Percentiles rank a stretch among this genome's conserved stretches.
These are phyloP conservation scores for Bursaphelenchus okinawaensis DNA, from an alignment of 2,888 invertebrate species.

Conservation along the genomic window DNA sequence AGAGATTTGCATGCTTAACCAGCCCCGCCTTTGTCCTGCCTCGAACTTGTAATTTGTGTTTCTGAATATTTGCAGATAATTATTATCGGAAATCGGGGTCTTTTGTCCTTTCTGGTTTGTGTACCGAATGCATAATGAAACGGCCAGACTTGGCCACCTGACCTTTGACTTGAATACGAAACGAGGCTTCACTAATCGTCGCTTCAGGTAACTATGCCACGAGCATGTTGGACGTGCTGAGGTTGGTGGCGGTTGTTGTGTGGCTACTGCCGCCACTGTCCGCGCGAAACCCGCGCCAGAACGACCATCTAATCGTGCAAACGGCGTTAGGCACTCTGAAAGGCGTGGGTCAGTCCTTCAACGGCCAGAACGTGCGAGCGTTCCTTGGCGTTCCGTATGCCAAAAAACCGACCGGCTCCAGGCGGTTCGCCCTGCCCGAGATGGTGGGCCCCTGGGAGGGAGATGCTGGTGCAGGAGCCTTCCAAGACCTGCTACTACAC, in stretches of 20 bases:
- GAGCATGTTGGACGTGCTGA: neutral
- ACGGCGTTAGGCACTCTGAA: constrained; percentile 35
- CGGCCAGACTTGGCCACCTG: neutral
- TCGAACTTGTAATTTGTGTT: too few relatives aligned
- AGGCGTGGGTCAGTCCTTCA: constrained; percentile 36
- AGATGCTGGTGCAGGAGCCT: constrained; percentile 39
- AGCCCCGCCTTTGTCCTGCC: too few relatives aligned
- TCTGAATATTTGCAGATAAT: neutral
- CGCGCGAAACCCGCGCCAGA: neutral
- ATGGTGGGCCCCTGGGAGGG: constrained; percentile 40
- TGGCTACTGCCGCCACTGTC: neutral
- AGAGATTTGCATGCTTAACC: too few relatives aligned
- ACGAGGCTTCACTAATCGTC: neutral
- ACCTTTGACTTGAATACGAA: neutral
- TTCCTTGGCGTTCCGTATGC: constrained; percentile 56
- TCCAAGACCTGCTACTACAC: constrained; percentile 48
- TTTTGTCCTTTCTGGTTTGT: neutral
- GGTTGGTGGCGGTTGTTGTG: neutral
- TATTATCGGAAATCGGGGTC: too few relatives aligned
- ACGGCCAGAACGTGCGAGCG: constrained; percentile 33
- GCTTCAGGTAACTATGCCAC: neutral
- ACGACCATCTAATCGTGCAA: constrained; percentile 30
- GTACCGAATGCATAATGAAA: neutral
- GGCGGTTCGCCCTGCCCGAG: constrained; percentile 46
- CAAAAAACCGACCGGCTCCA: constrained; percentile 40